Evolutionary conservation across 2,113 vertebrate genomes (phyloP), one percentile per base, ranked within the genome.

Genomic region (Rafetus swinhoei): DNA sequence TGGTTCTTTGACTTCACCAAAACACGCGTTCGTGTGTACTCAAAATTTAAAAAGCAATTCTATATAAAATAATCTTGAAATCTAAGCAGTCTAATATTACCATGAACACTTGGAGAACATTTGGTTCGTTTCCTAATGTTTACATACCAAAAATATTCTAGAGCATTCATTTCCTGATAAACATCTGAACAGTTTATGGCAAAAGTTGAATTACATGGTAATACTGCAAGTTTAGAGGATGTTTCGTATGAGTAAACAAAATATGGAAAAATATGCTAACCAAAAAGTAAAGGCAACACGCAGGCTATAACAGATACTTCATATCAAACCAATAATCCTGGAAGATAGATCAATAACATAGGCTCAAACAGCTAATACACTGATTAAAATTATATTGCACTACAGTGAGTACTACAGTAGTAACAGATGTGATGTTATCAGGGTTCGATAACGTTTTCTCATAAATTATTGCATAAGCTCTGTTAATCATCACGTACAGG

Each of bases 401-500:
- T 79, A 77, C 45, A 86, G 79, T 83, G 52, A 45, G 24, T 97
- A 62, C 81, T 94, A 95, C 45, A 69, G 83, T 86, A 93, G 95
- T 85, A 97, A 95, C 97, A 98, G 96, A 97, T 97, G 97, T 93
- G 93, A 93, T 96, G 90, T 77, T 97, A 95, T 96, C 97, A 89
- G 86, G 79, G 54, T 95, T 97, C 94, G 94, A 97, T 90, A 97
- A 81, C 81, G 93, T 96, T 97, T 98, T 97, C 84, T 95, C 93
- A 96, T 97, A 98, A 97, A 97, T 98, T 97, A 97, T 97, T 96
- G 56, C 95, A 87, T 95, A 95, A 96, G 87, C 95, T 81, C 72
- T 83, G 96, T 98, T 98, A 97, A 98, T 97, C 97, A 97, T 92
- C 96, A 92, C 81, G 81, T 97, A 97, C 96, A 97, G 96, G 96